A percentile compares a stretch with the other conserved stretches of the same genome.
These are phyloP conservation scores for Asbolus verrucosus DNA, from an alignment of 1,140 invertebrate species.

Conservation along the genomic window DNA sequence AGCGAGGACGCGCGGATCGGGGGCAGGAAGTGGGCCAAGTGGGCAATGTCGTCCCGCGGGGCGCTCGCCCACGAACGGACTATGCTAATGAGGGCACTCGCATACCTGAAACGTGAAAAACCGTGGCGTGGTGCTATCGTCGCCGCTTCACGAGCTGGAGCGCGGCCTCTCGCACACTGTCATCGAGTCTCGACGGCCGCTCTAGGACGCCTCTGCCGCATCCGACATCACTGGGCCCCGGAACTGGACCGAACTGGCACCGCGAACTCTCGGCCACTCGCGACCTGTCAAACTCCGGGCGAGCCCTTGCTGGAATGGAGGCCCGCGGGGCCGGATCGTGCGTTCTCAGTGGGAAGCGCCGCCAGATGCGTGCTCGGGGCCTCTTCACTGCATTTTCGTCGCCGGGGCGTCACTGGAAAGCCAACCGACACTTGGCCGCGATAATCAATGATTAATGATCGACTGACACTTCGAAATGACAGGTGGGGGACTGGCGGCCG, in stretches of 20 bases:
- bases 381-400: constrained; percentile 50
- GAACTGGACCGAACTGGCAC: constrained; percentile 12
- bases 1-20: too few relatives aligned
- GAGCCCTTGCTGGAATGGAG: constrained; percentile 52
- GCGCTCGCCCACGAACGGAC: too few relatives aligned
- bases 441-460: constrained; percentile 62
- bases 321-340: constrained; percentile 31
- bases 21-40: too few relatives aligned
- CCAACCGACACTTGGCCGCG: constrained; percentile 35
- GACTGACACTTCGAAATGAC: constrained; percentile 53
- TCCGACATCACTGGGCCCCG: constrained; percentile 37
- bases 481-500: constrained; percentile 51
- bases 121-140: constrained; percentile 10
- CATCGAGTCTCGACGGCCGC: constrained; percentile 6
- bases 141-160: constrained; percentile 1
- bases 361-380: neutral
- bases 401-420: constrained; percentile 41
- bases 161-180: constrained; percentile 16
- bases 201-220: constrained; percentile 41
- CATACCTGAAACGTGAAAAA: neutral
- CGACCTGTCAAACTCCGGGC: constrained; percentile 21
- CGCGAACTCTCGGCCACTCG: constrained; percentile 8
- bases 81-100: too few relatives aligned
- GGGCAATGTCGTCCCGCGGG: too few relatives aligned
- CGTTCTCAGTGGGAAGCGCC: neutral